phyloP scores from a whole-genome alignment of 1,140 invertebrate genomes.

The Venustaconcha ellipsiformis region DNA sequence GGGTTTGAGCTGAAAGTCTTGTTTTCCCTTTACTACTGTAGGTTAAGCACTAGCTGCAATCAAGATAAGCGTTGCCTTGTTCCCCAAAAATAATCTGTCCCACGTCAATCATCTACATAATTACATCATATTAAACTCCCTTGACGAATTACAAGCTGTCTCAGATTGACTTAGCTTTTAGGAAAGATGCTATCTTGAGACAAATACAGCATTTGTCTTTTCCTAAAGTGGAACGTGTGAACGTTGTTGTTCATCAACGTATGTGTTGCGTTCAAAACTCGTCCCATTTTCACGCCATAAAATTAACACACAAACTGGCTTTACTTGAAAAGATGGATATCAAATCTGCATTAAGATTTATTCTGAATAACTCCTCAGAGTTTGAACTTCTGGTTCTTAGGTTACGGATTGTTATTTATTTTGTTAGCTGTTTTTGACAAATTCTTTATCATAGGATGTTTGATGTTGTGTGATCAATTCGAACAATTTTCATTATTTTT shows the following conservation, averaged over 20 bases:
- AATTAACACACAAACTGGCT: neutral
- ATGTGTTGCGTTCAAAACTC: conserved; percentile 14
- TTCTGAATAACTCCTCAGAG: conserved; percentile 6
- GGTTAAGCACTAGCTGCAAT: no score
- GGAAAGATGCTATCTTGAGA: neutral
- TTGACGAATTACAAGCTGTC: neutral
- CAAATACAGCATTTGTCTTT: conserved; percentile 19
- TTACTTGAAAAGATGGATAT: neutral
- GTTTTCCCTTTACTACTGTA: no score
- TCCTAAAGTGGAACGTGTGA: neutral
- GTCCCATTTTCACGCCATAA: conserved; percentile 7
- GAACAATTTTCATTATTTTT: conserved; percentile 12
- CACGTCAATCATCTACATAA: no score
- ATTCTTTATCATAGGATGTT: conserved; percentile 16
- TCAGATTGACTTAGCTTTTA: conserved; percentile 10
- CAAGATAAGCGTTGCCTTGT: no score
- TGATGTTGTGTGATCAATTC: conserved; percentile 1
- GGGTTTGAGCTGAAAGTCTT: no score
- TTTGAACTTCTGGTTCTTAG: no score
- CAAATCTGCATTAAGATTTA: conserved; percentile 3
- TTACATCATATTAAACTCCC: no score
- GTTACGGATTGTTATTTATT: neutral
- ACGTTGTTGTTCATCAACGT: conserved; percentile 10
- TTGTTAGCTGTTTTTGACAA: conserved; percentile 16
- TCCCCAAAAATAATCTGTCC: no score